Evolutionary conservation across 2,888 invertebrate species (phyloP), one percentile per base, ranked within the genome.

Genomic region (Agrotis ipsilon): DNA sequence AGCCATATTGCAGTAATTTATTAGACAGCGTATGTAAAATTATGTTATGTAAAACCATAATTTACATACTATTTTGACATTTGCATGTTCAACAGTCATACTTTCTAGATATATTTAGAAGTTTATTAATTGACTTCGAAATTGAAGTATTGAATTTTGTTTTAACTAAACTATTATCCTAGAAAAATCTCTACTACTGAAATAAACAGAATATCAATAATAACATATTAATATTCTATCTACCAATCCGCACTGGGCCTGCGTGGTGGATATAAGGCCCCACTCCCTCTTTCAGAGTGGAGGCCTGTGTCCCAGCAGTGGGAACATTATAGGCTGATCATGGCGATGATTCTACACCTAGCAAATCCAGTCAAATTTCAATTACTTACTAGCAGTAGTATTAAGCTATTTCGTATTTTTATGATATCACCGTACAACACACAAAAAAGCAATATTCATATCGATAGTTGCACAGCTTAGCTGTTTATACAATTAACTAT

Each of bases 11-110:
- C 48, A 45, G 45, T 60, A 27, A 58, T 52, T 60, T 43, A 60
- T 32, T n/a, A 32, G 21, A 13, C 27, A 24, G 45, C 46, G 18
- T 39, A 39, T 39, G 9, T 39, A 39, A 39, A 39, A 11, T 39
- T 39, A 2, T 39, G 39, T 11, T 14, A 48, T 60, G 19, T 19
- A 21, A 45, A 24, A 19, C 60, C 21, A 0, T 21, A 0, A 49
- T 68, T 64, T 63, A 43, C 67, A 66, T 66, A 46, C 46, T 24
- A 13, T 46, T 51, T n/a, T 64, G 67, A 63, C 79, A 73, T 72
- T 63, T 57, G 55, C 63, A 54, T 64, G 51, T 46, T 60, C 13
- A 11, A 4, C 21, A 13, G 32, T 62, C 49, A 62, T 60, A 51
- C 7, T n/a, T 51, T 52, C 27, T 39, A 21, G 4, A 7, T 14